These are phyloP conservation scores for Microctenopoma stevenorrisi DNA, from an alignment of 2,797 vertebrate species.

Conservation along the genomic window DNA sequence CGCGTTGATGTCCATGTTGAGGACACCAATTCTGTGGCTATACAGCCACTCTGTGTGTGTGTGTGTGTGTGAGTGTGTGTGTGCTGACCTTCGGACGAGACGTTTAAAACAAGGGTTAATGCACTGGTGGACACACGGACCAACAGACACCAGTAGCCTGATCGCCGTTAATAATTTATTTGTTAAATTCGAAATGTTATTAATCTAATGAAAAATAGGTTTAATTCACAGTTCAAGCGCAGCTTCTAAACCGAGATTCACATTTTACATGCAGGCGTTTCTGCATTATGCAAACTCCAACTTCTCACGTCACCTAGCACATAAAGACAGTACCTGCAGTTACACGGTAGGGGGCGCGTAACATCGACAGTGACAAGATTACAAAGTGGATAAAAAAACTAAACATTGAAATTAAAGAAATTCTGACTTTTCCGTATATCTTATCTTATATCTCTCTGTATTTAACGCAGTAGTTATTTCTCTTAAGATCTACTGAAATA, in stretches of 20 bases:
- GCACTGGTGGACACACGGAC: slow-evolving; percentile 41
- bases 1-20: slow-evolving; percentile 80
- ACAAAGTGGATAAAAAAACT: no score
- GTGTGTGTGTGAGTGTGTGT: background rate
- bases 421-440: no score
- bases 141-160: background rate
- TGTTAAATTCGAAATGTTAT: background rate
- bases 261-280: background rate
- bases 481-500: no score
- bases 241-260: background rate
- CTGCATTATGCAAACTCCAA: background rate
- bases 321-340: background rate
- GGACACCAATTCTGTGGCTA: background rate
- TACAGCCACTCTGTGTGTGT: background rate
- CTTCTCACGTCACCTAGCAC: slow-evolving; percentile 12
- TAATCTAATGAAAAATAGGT: background rate
- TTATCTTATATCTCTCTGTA: no score
- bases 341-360: no score
- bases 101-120: slow-evolving; percentile 42
- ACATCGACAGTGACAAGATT: no score
- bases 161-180: slow-evolving; percentile 44
- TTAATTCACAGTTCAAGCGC: background rate
- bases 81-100: slow-evolving; percentile 40
- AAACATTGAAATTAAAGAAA: no score
- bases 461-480: no score